Evolutionary conservation across 2,797 vertebrate genomes (phyloP), one percentile per base, ranked within the genome.

Genomic region (Echeneis naucrates): DNA sequence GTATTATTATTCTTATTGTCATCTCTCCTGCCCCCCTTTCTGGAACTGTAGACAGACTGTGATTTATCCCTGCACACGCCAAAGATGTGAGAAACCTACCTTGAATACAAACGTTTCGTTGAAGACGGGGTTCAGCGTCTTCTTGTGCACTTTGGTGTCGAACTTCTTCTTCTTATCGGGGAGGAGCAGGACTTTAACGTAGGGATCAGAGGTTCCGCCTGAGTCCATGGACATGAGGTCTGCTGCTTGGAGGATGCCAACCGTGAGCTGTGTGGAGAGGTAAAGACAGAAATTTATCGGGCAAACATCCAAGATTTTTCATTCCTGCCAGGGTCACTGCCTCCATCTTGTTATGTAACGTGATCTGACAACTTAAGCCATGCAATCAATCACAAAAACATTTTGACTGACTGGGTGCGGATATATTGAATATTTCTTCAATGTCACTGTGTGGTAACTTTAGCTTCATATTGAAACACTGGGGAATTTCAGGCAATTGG

Each of bases 111-210:
- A 99, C 3, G 96, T 95, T 86, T 99, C 98, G 0, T 99, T 99
- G 94, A 99, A 99, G 79, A 97, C 96, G 0, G 98, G 98, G 83
- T 99, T 99, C 74, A 99, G 93, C 0, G 97, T 99, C 91, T 99
- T 99, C 89, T 98, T 97, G 82, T 99, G 98, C 65, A 99, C 98
- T 92, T 99, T 99, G 88, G 98, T 99, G 89, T 99, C 98, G 0
- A 70, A 97, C 79, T 99, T 99, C 77, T 99, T 99, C 93, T 99
- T 99, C 92, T 99, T 99, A 84, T 99, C 98, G 8, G 98, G 98
- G 0, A 97, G 94, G 30, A 99, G 92, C 81, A 93, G 95, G 71
- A 99, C 95, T 91, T 95, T 96, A 53, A 99, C 98, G 0, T 99
- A 99, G 0, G 98, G 98, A 75, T 99, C 98, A 0, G 98, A 99